phyloP scores from a whole-genome alignment of 2,113 vertebrate species.

The Leptosomus discolor region DNA sequence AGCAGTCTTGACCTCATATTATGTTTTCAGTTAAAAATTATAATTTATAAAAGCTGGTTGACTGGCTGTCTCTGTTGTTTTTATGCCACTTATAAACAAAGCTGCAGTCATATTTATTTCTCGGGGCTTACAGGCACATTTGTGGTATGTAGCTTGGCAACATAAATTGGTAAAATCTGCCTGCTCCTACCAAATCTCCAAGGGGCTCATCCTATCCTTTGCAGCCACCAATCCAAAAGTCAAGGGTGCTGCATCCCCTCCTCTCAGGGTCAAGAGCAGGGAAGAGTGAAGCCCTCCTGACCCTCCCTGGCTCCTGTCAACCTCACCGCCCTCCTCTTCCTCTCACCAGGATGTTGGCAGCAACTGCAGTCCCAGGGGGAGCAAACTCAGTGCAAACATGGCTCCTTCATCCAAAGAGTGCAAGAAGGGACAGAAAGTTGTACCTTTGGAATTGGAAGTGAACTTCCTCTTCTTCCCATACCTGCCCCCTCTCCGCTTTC shows the following conservation, averaged over 20 bases:
- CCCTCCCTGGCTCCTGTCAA: neutral
- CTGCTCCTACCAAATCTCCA: neutral
- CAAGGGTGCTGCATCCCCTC: neutral
- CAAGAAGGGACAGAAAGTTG: neutral
- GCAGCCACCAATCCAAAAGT: neutral
- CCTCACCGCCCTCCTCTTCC: neutral
- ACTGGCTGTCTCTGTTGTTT: slow-evolving; percentile 36
- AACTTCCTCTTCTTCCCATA: neutral
- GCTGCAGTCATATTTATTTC: slow-evolving; percentile 45
- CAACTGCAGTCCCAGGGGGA: neutral
- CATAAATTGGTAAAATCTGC: neutral
- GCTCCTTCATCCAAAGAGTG: neutral
- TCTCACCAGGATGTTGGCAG: neutral
- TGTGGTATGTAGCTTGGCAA: slow-evolving; percentile 44
- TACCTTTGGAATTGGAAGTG: rapidly evolving
- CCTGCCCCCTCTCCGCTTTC: neutral
- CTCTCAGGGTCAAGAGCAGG: neutral
- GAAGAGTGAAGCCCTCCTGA: neutral
- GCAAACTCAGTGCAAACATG: neutral
- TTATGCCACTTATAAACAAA: slow-evolving; percentile 55
- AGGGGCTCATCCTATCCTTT: neutral
- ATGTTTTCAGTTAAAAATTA: slow-evolving; percentile 33
- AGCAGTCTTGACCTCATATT: slow-evolving; percentile 34
- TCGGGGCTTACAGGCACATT: slow-evolving; percentile 32
- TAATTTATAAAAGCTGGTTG: slow-evolving; percentile 53